Percentiles rank a stretch among this genome's conserved stretches.
Conservation (phyloP, 2,797 vertebrate genomes). For the Leptatherina wallacei region DNA sequence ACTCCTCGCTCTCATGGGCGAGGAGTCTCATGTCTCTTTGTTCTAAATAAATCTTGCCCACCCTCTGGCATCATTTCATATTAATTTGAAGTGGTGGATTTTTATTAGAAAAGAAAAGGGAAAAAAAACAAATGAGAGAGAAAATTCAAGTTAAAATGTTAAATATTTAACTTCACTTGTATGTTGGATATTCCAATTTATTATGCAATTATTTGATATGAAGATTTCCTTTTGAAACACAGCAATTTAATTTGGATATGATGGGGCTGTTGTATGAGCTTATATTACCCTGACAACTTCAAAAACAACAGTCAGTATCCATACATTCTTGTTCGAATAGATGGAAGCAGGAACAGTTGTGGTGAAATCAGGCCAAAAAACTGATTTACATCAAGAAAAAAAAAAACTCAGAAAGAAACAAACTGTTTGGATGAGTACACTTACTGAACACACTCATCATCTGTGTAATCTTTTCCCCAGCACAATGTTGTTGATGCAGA, state of each 20-base stretch:
- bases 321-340: constrained; percentile 30
- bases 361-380: constrained; percentile 61
- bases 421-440: constrained; percentile 65
- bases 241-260: not conserved
- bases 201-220: constrained; percentile 62
- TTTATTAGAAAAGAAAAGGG: constrained; percentile 23
- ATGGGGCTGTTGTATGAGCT: not conserved
- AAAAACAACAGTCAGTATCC: constrained; percentile 10
- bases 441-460: constrained; percentile 50
- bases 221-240: constrained; percentile 44
- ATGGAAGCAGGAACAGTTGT: constrained; percentile 36
- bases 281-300: constrained; percentile 11
- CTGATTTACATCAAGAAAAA: constrained; percentile 53
- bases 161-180: constrained; percentile 64
- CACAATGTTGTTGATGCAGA: constrained; percentile 69
- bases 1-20: constrained; percentile 45
- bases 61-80: constrained; percentile 67
- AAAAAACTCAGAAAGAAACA: constrained; percentile 33
- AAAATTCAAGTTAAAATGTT: constrained; percentile 59
- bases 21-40: constrained; percentile 72
- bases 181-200: constrained; percentile 65
- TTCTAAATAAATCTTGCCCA: constrained; percentile 76
- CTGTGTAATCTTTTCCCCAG: constrained; percentile 64
- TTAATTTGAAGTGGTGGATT: constrained; percentile 67
- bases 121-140: no score